Base-by-base conservation (phyloP, 2,113 vertebrate genomes). In the Sylvia atricapilla region DNA sequence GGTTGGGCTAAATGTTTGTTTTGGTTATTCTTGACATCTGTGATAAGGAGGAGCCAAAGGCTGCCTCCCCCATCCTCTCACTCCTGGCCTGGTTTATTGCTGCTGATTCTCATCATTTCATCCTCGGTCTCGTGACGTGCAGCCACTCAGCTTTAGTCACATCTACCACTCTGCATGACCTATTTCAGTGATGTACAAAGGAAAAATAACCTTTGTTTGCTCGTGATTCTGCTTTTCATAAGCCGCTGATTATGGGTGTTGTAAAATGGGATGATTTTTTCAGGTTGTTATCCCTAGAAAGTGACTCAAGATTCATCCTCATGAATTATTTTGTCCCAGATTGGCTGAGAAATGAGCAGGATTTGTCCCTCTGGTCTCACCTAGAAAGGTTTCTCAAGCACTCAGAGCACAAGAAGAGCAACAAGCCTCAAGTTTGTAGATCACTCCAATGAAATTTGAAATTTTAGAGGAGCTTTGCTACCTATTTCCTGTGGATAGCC, bases 181-280 rank as follows among this genome's bases (percentile, higher is more conserved):
- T 56, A 11, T 75, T 93, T 91, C 52, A 81, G 44, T 9, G 24
- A 52, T 2, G 7, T 28, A 10, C 8, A 60, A 33, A 63, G 50
- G 19, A 60, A 88, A 88, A 88, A 53, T 25, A 60, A 96, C 92
- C 86, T 90, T 96, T 87, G 72, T 24, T 89, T 75, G 28, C 10
- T 60, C 68, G 55, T 10, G 27, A 60, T 70, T 50, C 21, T 68
- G 37, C 52, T 22, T 74, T 81, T 81, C 58, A 46, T 58, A 7
- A 69, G 56, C 80, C 0, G 1, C 58, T 78, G n/a, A 23, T 93
- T 87, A 70, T 75, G 20, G 23, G 56, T 44, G 67, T 35, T 87
- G 75, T 90, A 78, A 94, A 94, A 64, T 9, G 41, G 9, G 44
- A 33, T 74, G 37, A 16, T 13, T 90, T 93, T 30, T 89, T 30